These are phyloP conservation scores for Papilio protenor DNA, from an alignment of 2,888 invertebrate genomes.

Conservation along the genomic window DNA sequence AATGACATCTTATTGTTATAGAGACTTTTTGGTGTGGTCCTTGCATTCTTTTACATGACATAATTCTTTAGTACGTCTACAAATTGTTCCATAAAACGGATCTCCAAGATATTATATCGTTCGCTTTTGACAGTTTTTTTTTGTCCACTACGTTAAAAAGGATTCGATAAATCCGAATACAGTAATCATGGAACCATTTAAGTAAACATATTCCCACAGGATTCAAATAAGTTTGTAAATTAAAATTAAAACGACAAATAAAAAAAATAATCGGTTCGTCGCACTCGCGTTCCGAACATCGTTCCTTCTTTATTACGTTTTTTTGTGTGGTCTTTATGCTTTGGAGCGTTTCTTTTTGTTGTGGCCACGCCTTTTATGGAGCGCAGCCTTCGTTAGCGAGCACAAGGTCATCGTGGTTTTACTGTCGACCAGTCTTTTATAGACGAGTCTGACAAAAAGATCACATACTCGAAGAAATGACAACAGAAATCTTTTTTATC, in stretches of 20 bases:
- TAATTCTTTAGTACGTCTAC: too few species aligned
- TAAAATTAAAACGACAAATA: conserved; percentile 42
- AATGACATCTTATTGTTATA: too few species aligned
- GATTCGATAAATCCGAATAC: neutral
- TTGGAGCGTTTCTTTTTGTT: conserved; percentile 67
- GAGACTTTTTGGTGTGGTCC: too few species aligned
- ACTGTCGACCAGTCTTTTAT: conserved; percentile 55
- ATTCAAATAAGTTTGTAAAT: conserved; percentile 35
- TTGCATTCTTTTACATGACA: too few species aligned
- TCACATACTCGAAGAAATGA: conserved; percentile 40
- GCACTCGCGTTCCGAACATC: conserved; percentile 66
- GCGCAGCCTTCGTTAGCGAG: conserved; percentile 80
- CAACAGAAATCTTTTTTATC: conserved; percentile 33
- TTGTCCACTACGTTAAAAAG: neutral
- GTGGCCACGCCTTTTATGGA: conserved; percentile 68
- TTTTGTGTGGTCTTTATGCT: conserved; percentile 79
- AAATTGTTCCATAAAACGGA: too few species aligned
- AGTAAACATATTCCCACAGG: conserved; percentile 27
- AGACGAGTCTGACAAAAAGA: conserved; percentile 44
- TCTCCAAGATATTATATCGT: too few species aligned
- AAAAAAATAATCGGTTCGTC: conserved; percentile 59
- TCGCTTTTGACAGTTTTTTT: neutral
- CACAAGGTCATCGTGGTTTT: conserved; percentile 75
- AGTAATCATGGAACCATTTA: conserved; percentile 1
- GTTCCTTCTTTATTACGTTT: conserved; percentile 66